phyloP scores from a whole-genome alignment of 1,140 invertebrate genomes.

The Caerostris extrusa region DNA sequence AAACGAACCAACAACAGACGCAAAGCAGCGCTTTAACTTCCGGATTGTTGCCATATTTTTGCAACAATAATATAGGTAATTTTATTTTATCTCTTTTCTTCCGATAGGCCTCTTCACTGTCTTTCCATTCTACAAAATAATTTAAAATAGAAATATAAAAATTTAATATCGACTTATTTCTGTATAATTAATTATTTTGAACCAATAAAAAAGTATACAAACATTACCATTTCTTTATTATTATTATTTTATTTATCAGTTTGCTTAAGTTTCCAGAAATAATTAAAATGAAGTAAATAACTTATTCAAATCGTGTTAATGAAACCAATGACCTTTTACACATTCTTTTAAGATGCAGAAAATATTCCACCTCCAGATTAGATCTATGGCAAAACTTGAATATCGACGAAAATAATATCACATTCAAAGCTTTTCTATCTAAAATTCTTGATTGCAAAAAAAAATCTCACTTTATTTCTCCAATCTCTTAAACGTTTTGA shows the following conservation, averaged over 20 bases:
- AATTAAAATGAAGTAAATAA: conserved; percentile 3
- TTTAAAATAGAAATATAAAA: background rate
- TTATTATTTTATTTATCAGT: background rate
- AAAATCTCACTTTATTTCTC: no score
- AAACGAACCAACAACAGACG: conserved; percentile 2
- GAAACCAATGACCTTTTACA: no score
- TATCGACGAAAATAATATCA: background rate
- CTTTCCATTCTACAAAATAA: background rate
- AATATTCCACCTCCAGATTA: background rate
- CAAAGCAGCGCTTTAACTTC: background rate
- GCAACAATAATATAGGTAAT: background rate
- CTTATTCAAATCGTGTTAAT: background rate
- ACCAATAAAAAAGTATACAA: background rate
- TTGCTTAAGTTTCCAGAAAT: background rate
- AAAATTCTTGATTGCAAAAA: no score
- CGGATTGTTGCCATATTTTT: background rate
- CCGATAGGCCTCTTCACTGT: no score
- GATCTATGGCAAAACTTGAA: background rate
- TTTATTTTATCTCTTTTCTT: background rate
- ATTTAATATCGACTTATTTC: background rate
- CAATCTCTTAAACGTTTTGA: no score
- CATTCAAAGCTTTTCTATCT: no score
- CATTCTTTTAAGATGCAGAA: background rate
- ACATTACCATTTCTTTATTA: background rate
- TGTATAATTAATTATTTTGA: background rate